Conservation (phyloP, 2,113 vertebrate species). For the Myanophis thanlyinensis region DNA sequence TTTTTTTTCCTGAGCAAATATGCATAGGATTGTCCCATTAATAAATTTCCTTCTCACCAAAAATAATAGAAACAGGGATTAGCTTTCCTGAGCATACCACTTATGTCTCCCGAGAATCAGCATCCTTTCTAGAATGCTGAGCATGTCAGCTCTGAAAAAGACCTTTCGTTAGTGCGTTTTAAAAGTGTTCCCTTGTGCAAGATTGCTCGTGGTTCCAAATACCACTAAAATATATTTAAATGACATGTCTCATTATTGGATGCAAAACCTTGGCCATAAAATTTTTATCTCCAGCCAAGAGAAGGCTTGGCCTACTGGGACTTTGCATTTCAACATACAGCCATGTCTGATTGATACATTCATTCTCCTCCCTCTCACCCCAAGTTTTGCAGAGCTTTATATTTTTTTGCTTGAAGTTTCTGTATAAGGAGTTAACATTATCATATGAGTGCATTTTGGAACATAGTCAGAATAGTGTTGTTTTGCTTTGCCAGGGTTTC, state of each 20-base stretch:
- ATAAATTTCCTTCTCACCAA: conserved; percentile 15
- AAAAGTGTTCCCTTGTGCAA: conserved; percentile 24
- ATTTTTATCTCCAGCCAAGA: conserved; percentile 30
- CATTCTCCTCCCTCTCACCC: background rate
- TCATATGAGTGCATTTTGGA: conserved; percentile 4
- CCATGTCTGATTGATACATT: conserved; percentile 8
- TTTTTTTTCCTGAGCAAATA: background rate
- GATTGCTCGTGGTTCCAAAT: conserved; percentile 10
- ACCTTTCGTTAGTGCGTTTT: background rate
- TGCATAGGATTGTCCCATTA: background rate
- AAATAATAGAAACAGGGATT: background rate
- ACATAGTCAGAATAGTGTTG: background rate
- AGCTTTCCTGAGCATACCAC: conserved; percentile 3
- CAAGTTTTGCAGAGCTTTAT: background rate
- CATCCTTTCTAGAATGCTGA: conserved; percentile 12
- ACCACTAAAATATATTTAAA: conserved; percentile 34
- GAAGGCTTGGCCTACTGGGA: background rate
- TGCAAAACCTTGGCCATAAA: conserved; percentile 23
- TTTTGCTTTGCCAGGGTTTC: background rate
- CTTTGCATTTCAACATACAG: background rate
- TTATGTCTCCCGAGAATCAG: background rate
- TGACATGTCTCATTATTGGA: conserved; percentile 34
- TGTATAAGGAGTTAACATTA: conserved; percentile 3
- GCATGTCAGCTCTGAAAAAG: background rate
- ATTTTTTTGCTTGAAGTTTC: conserved; percentile 8